Evolutionary conservation across 2,888 invertebrate species (phyloP), one percentile per base, ranked within the genome.

Genomic region (Nomada fucata): DNA sequence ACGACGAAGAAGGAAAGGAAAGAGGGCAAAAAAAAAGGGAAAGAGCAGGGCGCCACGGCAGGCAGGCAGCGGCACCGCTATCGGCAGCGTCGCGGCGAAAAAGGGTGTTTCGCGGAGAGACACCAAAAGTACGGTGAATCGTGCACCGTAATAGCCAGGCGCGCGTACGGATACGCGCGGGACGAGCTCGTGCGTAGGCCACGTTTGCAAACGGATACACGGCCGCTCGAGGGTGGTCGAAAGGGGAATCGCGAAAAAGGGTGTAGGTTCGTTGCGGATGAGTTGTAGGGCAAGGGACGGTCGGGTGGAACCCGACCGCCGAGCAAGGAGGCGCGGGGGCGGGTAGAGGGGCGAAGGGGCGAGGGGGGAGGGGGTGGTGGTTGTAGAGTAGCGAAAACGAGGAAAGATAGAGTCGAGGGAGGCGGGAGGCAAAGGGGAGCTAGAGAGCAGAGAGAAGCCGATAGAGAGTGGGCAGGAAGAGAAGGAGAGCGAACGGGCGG

Each of bases 231-330:
- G 64, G 72, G 67, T 59, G 64, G 55, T 61, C 55, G 83, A 79
- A 82, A 82, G 88, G 85, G 82, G 89, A 82, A 78, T 85, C 78
- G 81, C 88, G 89, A 87, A 88, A 88, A 88, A 88, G 88, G 89
- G 88, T 88, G 87, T 87, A 87, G 85, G 83, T 88, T 83, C 89
- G 77, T 85, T 83, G 88, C 85, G 89, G 82, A 81, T 78, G 85
- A 76, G 73, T 85, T 77, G 87, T 76, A 74, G 77, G 83, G 83
- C 68, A 83, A 74, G 67, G 65, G 85, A 69, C 59, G 65, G 67
- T 36, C 69, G 78, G 83, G 71, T 10, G 57, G 67, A 64, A 47
- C 64, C 68, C 61, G 83, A 79, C 67, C 75, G 81, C 61, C 71
- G 76, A 76, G 82, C 67, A 70, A 70, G 81, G 79, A 76, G 67